Evolutionary conservation across 1,140 invertebrate genomes (phyloP).

Genomic region (Lucilia sericata): DNA sequence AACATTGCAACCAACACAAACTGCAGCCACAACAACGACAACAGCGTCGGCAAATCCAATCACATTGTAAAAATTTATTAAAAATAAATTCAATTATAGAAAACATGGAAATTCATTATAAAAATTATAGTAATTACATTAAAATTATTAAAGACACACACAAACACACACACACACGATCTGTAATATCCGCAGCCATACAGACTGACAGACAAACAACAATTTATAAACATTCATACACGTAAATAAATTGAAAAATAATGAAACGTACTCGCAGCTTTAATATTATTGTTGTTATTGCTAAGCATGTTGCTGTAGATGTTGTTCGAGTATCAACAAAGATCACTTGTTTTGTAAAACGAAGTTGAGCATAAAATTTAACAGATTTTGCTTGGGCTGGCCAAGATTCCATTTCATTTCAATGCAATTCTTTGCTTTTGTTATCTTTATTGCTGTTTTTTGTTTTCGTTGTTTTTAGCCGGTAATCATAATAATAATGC

Average conservation of each 20-base stretch:
- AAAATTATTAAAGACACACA: conserved; percentile 13
- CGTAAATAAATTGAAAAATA: conserved; percentile 42
- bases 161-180: not conserved
- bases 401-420: not conserved
- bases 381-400: not conserved
- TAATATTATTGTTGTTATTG: not conserved
- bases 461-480: not conserved
- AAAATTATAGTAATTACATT: conserved; percentile 49
- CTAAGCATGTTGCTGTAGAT: not conserved
- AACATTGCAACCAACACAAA: not conserved
- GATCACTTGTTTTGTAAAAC: not conserved
- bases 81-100: conserved; percentile 52
- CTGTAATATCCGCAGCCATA: not conserved
- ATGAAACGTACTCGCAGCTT: conserved; percentile 30
- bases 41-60: conserved; percentile 23
- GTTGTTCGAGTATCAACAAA: not conserved
- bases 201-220: not conserved
- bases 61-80: conserved; percentile 48
- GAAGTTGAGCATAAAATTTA: not conserved
- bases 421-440: not conserved
- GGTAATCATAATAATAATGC: conserved; percentile 11
- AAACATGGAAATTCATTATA: conserved; percentile 51
- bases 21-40: not conserved
- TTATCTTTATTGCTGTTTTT: not conserved
- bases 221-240: not conserved